Percentiles rank a stretch among this genome's conserved stretches.
phyloP scores from a whole-genome alignment of 2,113 vertebrate genomes.

The Leiothrix lutea region DNA sequence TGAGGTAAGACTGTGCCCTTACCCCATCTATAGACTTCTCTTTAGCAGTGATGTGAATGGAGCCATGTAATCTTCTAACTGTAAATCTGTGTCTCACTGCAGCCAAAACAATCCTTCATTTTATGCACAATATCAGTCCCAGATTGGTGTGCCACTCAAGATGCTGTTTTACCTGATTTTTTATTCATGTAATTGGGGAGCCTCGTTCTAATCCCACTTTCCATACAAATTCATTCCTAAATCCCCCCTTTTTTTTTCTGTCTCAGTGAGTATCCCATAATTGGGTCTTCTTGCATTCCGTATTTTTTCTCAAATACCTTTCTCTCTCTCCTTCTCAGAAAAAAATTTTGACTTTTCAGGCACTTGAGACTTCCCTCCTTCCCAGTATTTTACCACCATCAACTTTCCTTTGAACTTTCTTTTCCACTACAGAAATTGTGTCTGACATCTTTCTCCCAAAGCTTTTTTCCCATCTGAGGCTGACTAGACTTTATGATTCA shows the following conservation, averaged over 20 bases:
- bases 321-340: neutral
- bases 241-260: neutral
- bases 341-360: neutral
- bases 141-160: neutral
- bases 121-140: neutral
- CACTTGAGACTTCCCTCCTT: fast-evolving
- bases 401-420: neutral
- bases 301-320: neutral
- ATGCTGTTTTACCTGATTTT: neutral
- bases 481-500: neutral
- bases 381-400: neutral
- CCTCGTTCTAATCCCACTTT: neutral
- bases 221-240: neutral
- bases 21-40: neutral
- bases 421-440: neutral
- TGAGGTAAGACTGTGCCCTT: neutral
- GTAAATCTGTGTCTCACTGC: neutral
- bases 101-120: neutral
- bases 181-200: neutral
- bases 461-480: neutral
- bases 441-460: neutral
- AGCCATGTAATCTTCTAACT: neutral
- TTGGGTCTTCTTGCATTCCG: neutral
- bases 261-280: neutral
- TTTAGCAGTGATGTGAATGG: neutral